Conservation (phyloP, 2,797 vertebrate species). For the Lacerta bilineata region DNA sequence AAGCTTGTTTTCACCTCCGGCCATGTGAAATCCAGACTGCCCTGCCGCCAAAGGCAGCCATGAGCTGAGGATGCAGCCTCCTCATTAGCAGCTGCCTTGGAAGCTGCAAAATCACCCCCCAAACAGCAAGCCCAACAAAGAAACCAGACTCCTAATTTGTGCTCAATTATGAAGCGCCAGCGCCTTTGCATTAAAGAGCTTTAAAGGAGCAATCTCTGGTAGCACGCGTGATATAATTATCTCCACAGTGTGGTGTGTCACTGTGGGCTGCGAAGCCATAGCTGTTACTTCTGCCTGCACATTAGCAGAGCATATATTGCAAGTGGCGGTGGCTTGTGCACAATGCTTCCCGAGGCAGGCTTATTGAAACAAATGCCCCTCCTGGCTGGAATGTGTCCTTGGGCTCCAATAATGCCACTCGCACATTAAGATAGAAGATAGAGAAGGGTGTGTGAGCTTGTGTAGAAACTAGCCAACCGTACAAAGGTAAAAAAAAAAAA, state of each 20-base stretch:
- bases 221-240: conserved; percentile 10
- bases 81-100: not conserved
- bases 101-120: conserved; percentile 4
- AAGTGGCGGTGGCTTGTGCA: not conserved
- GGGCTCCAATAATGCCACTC: too few species aligned
- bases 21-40: not conserved
- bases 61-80: not conserved
- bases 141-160: conserved; percentile 31
- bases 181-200: not conserved
- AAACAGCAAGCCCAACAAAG: not conserved
- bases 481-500: too few species aligned
- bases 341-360: not conserved
- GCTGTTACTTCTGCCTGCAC: not conserved
- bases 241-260: not conserved
- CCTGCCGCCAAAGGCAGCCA: not conserved
- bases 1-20: not conserved
- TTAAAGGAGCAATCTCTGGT: not conserved
- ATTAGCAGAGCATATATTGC: not conserved
- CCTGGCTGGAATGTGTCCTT: too few species aligned
- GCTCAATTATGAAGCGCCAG: conserved; percentile 1
- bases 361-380: not conserved
- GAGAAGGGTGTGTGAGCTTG: not conserved
- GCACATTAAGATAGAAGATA: too few species aligned
- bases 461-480: not conserved
- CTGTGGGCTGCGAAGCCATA: not conserved